Conservation (phyloP, 1,140 invertebrate genomes). For the Pomacea maculata region DNA sequence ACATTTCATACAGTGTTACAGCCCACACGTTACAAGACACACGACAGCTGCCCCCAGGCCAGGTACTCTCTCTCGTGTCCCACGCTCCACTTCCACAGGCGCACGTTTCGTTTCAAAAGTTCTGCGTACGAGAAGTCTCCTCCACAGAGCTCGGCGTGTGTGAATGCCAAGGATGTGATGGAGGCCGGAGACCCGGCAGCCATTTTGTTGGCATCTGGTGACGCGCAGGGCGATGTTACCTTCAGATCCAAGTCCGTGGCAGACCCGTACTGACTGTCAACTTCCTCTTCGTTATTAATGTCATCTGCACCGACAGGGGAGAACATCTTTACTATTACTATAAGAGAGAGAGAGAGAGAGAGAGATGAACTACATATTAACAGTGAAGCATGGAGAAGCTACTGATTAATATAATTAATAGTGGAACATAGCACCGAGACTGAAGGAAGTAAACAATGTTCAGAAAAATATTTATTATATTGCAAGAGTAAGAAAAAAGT, state of each 20-base stretch:
- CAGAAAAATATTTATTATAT: background rate
- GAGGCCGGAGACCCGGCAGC: background rate
- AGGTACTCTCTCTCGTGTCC: background rate
- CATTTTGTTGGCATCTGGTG: background rate
- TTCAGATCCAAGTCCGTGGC: background rate
- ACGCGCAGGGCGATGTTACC: background rate
- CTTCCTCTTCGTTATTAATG: background rate
- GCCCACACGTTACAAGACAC: background rate
- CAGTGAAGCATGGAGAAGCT: background rate
- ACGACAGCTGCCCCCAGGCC: background rate
- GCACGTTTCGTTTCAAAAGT: conserved; percentile 20
- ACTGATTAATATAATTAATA: background rate
- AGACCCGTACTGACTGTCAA: conserved; percentile 18
- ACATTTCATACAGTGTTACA: background rate
- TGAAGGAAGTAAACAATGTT: background rate
- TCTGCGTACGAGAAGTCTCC: conserved; percentile 17
- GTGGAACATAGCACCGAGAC: background rate
- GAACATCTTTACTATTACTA: background rate
- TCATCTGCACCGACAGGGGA: background rate
- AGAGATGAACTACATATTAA: background rate
- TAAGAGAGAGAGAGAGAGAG: background rate
- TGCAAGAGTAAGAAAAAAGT: background rate
- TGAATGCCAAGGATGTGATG: conserved; percentile 14
- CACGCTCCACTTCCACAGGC: conserved; percentile 24
- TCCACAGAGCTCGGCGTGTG: conserved; percentile 4